Base-by-base conservation (phyloP, 1,140 invertebrate species). In the Heliconius hermathena region DNA sequence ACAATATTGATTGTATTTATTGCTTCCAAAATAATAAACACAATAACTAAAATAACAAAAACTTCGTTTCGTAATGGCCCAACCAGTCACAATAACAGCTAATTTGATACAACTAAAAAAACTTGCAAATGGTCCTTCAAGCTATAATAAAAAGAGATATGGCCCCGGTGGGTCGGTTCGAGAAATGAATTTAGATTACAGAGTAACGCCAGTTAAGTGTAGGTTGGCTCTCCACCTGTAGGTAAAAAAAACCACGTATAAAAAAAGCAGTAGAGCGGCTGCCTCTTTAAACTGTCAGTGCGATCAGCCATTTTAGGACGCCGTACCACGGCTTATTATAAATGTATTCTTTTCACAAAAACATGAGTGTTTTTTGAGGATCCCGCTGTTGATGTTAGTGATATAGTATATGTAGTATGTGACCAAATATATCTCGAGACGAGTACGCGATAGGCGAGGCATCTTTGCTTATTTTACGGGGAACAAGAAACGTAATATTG, bases 151-250 rank as follows among this genome's bases (percentile, higher is more conserved):
- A 93, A 93, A 93, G 89, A 88, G 88, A 93, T 92, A 92, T 89
- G 91, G 88, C 84, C 84, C 85, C 84, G 86, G 88, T 92, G 90
- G 92, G 91, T 91, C 85, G 91, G 88, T 91, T 93, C 91, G 90
- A 93, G 89, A 94, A 94, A 94, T 94, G 92, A 94, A 94, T 94
- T 94, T 94, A 94, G 93, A 94, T 94, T 94, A 94, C 88, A 94
- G 89, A 91, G 92, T 94, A 93, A 89, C 90, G 93, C 91, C 91
- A 89, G 81, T 90, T 93, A 93, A 94, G 91, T 93, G 90, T 91
- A 89, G 90, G 92, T 92, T 92, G 85, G 74, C 83, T 86, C 83
- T 88, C 91, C 91, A 92, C 90, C 90, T 93, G 93, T 87, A 85
- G 86, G 86, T 77, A 89, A 90, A 94, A 88, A 94, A 88, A 93